Evolutionary conservation across 2,113 vertebrate species (phyloP), one percentile per base, ranked within the genome.

Genomic region (Elephas maximus): DNA sequence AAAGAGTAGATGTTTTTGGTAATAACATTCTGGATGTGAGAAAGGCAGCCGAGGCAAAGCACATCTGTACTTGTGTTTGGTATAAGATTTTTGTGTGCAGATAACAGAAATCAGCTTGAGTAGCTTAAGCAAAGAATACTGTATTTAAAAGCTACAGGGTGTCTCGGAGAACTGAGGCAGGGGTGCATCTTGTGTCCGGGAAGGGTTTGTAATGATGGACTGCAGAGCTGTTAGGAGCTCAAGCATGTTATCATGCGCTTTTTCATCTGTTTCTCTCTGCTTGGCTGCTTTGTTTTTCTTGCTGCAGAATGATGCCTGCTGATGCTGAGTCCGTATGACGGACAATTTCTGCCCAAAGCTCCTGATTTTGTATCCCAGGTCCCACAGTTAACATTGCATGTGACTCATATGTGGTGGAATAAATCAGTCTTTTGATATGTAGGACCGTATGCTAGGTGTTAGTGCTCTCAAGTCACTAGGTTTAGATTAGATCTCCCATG

Each of bases 341-440:
- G 62, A n/a, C 79, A 81, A 15, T 93, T 93, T 94, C 84, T 85
- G 74, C 81, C 18, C n/a, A 88, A 48, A 76, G 78, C 11, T 76
- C 33, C 28, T 93, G 65, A 74, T 80, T 96, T 93, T 95, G 23
- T 85, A 63, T 85, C 94, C 88, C 0, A 20, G 30, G 51, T 67
- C 63, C 20, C 63, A 28, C 0, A 33, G 79, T 95, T 62, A 76
- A 60, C 63, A 60, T 71, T 79, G 33, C 41, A 20, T 73, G 14
- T 79, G 71, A 53, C 53, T 95, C 83, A 26, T 33, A 21, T 71
- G 30, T 88, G 77, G 81, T 92, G 76, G 37, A 80, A 57, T 92
- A 94, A 80, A 83, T 62, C 79, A 65, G 21, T 73, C 21, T 76
- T 95, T 88, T 77, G 37, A 12, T 69, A 76, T n/a, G 12, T 86